Base-by-base conservation (phyloP, 2,797 vertebrate genomes). In the Percopsis omiscomaycus region DNA sequence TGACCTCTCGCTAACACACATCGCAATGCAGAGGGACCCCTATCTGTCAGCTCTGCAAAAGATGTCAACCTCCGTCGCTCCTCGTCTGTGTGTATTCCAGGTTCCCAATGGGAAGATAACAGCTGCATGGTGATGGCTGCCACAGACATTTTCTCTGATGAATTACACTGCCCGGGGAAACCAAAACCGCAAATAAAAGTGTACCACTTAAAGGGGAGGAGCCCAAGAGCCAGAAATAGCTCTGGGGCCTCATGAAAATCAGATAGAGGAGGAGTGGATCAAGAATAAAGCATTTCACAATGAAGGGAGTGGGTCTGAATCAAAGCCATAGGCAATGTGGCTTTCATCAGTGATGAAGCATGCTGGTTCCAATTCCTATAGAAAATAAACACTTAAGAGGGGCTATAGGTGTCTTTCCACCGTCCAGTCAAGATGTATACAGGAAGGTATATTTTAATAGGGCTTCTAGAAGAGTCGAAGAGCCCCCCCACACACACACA, bases 261-360 rank as follows among this genome's bases (percentile, higher is more conserved):
- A 79, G 67, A 69, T 66, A 61, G 56, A 66, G 55, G 53, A 70
- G 59, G 72, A 9, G 53, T 64, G 68, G 66, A 64, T 55, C 42
- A 42, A 74, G 78, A 73, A 84, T 77, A 74, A 81, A 80, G 53
- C 22, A 42, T 84, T 85, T 86, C 78, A 88, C 81, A 88, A 83
- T 79, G 73, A 70, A 75, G 74, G 77, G 80, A 87, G 84, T 75
- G 80, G 80, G 78, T 37, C 69, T 66, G 60, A 81, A 66, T 46
- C n/a, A 46, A 76, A 84, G 80, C 79, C 82, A 79, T 67, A 67
- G 79, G 82, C 84, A 90, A 85, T 82, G 84, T 86, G 88, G 80
- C 84, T 91, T 87, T 85, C 84, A 91, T 91, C 87, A 88, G 64
- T 77, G 70, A 69, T 68, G 80, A 68, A 74, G 64, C 67, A 75